Evolutionary conservation across 1,140 invertebrate species (phyloP).

Genomic region (Meloidogyne hapla): DNA sequence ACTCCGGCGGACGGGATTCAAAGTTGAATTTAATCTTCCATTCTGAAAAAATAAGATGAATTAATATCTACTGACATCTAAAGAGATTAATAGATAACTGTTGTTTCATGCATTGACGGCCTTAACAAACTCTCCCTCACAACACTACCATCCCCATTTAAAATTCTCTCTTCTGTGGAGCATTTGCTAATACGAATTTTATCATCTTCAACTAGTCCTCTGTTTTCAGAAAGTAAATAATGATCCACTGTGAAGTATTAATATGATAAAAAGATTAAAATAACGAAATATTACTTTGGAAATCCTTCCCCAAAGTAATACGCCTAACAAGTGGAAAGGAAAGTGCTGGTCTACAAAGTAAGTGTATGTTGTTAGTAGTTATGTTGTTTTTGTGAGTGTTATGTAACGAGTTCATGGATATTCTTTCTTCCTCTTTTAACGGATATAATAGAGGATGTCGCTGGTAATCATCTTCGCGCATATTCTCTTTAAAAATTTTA

Average conservation of each 20-base stretch:
- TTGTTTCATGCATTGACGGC: not conserved
- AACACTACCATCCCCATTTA: not conserved
- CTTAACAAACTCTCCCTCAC: not conserved
- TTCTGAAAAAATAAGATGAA: no score
- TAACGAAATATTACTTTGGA: not conserved
- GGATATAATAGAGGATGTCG: not conserved
- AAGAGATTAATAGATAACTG: not conserved
- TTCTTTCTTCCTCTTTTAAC: not conserved
- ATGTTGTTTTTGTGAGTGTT: not conserved
- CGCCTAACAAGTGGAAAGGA: constrained; percentile 21
- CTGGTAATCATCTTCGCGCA: not conserved
- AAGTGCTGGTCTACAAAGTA: not conserved
- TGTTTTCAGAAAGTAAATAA: constrained; percentile 21
- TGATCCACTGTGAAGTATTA: constrained; percentile 11
- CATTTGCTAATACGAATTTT: not conserved
- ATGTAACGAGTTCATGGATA: not conserved
- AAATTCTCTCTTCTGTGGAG: not conserved
- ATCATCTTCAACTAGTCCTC: not conserved
- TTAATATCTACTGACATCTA: no score
- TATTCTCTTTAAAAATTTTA: not conserved
- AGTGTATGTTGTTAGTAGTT: not conserved
- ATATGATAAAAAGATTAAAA: no score
- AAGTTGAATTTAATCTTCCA: not conserved
- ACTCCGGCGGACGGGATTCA: constrained; percentile 1
- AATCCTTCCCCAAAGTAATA: constrained; percentile 17